Conservation (phyloP, 35 echinoderm and acorn worm genomes). For the Amphiura filiformis region DNA sequence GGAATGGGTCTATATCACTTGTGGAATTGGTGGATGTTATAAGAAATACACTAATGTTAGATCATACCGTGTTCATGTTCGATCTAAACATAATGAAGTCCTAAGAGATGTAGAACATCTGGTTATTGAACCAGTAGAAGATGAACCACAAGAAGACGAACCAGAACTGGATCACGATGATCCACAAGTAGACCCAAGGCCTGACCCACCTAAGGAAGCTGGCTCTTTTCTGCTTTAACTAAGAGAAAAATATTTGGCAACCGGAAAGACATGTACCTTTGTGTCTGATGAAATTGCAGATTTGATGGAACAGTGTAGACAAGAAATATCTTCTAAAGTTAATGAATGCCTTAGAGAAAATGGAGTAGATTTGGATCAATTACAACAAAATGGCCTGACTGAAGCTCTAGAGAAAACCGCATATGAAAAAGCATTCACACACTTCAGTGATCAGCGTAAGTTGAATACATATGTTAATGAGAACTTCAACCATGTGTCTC, state of each 20-base stretch:
- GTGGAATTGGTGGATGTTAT: neutral
- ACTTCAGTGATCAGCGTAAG: too few species aligned
- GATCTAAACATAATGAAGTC: neutral
- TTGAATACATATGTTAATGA: too few species aligned
- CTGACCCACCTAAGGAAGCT: neutral
- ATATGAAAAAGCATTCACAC: neutral
- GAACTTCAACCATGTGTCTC: too few species aligned
- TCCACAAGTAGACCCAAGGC: neutral
- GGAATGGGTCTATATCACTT: neutral
- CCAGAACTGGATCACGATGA: too few species aligned
- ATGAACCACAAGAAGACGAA: neutral
- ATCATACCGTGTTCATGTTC: neutral
- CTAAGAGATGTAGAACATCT: neutral
- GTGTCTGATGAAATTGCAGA: conserved; percentile 1
- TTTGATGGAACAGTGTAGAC: neutral
- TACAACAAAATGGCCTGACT: neutral
- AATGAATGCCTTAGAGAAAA: neutral
- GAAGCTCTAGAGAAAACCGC: neutral
- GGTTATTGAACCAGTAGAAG: neutral
- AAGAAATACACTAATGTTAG: conserved; percentile 2
- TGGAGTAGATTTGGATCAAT: neutral
- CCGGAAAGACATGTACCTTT: neutral
- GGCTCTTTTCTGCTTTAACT: neutral
- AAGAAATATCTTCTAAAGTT: neutral
- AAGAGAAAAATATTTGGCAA: neutral